These are phyloP conservation scores for Cheirogaleus medius DNA, from an alignment of 2,113 vertebrate genomes.

Conservation along the genomic window DNA sequence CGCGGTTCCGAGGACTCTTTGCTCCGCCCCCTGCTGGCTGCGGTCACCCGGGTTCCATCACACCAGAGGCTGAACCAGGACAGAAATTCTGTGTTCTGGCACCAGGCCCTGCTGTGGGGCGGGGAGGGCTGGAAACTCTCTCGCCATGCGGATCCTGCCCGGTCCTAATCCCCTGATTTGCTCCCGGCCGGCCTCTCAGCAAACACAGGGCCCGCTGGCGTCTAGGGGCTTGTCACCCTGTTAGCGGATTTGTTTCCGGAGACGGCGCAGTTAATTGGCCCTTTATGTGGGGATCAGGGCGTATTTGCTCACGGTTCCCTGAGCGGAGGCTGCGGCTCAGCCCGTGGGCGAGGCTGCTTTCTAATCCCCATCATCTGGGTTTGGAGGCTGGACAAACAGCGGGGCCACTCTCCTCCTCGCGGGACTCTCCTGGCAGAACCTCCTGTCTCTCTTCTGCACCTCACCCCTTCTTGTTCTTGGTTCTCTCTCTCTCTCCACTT, in stretches of 20 bases:
- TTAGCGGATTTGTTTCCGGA: slow-evolving; percentile 83
- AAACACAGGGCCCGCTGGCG: slow-evolving; percentile 77
- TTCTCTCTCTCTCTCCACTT: not conserved
- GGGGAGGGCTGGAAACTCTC: not conserved
- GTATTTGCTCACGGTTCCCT: slow-evolving; percentile 85
- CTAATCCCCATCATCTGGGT: slow-evolving; percentile 35
- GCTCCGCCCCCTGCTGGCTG: not conserved
- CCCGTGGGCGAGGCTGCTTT: slow-evolving; percentile 20
- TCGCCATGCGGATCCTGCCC: slow-evolving; percentile 49
- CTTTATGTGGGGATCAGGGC: slow-evolving; percentile 86
- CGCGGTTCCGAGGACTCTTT: not conserved
- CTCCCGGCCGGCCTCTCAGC: slow-evolving; percentile 81
- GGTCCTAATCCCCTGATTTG: slow-evolving; percentile 79
- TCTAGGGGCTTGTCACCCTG: slow-evolving; percentile 81
- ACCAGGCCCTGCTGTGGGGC: not conserved
- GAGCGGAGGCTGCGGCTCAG: slow-evolving; percentile 45
- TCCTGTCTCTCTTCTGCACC: not conserved
- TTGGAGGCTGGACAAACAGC: slow-evolving; percentile 25
- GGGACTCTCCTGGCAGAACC: not conserved
- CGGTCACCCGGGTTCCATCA: not conserved
- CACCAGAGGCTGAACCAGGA: not conserved
- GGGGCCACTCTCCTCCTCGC: too few species aligned
- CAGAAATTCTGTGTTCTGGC: not conserved
- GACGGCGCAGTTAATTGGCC: slow-evolving; percentile 83
- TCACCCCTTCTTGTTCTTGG: not conserved